Base-by-base conservation (phyloP, 2,888 invertebrate species). In the Drosophila yooni region DNA sequence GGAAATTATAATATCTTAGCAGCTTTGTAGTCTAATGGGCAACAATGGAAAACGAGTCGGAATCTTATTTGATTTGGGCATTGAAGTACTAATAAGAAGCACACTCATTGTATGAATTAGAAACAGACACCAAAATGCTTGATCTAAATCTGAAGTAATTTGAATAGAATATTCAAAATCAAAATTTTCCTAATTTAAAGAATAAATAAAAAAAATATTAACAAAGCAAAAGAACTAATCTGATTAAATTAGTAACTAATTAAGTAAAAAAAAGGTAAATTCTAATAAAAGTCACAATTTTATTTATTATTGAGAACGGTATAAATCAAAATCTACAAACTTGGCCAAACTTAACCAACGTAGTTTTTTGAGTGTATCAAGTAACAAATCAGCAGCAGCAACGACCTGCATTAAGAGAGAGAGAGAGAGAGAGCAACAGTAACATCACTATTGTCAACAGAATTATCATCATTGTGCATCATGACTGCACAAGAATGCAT, bases 401-500 rank as follows among this genome's bases (percentile, higher is more conserved):
- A 38, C 50, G 59, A 60, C 54, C 70, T 53, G 71, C 57, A 68
- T 68, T 48, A 25, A 3, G 43, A 48, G 34, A 43, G 13, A 64
- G 48, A 63, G 58, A 3, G 50, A 52, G 38, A 43, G 21, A 69
- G 54, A 64, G 58, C 69, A 65, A 53, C 56, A 61, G 50, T 59
- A 58, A 38, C 27, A 31, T 21, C 52, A 53, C n/a, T 50, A 58
- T 53, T 73, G 60, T 31, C 64, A 73, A 65, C 38, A 58, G 3
- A n/a, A 13, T 31, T 15, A 11, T 63, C 21, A 25, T 33, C 50
- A 51, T 21, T 18, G 50, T 52, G 65, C 50, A 33, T 33, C 33
- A 64, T 80, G 76, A 80, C 53, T 63, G 66, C 60, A 65, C 68
- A 63, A 83, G 70, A 86, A 79, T 70, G 69, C 82, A 83, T 83